A percentile compares a stretch with the other conserved stretches of the same genome.
phyloP scores from a whole-genome alignment of 2,797 vertebrate species.

The Rhadinocentrus ornatus region DNA sequence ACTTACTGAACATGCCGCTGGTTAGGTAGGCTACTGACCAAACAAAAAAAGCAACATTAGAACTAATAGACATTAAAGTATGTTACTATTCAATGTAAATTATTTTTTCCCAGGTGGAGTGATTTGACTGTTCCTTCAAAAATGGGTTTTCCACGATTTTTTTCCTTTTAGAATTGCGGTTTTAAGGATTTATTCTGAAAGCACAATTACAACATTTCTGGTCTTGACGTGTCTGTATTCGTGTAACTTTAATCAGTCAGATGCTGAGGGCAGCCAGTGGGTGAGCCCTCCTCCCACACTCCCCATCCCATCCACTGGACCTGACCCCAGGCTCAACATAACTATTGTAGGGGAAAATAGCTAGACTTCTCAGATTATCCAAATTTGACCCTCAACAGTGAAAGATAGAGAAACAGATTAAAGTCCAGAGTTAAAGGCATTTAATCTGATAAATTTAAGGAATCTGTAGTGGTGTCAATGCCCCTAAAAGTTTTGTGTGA shows the following conservation, averaged over 20 bases:
- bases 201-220: background rate
- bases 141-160: background rate
- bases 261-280: conserved; percentile 49
- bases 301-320: conserved; percentile 46
- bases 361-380: background rate
- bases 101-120: background rate
- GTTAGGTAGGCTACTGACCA: no score
- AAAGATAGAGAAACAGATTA: background rate
- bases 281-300: conserved; percentile 44
- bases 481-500: background rate
- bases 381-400: background rate
- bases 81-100: background rate
- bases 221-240: background rate
- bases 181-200: conserved; percentile 48
- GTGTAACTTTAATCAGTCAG: conserved; percentile 26
- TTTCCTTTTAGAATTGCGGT: no score
- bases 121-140: rapidly evolving
- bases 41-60: no score
- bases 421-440: background rate
- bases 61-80: background rate
- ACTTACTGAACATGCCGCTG: no score
- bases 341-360: background rate
- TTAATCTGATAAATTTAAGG: conserved; percentile 5
- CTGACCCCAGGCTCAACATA: conserved; percentile 15
- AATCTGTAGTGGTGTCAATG: background rate